A percentile compares a stretch with the other conserved stretches of the same genome.
Conservation (phyloP, 1,140 invertebrate genomes). For the Drosophila auraria region DNA sequence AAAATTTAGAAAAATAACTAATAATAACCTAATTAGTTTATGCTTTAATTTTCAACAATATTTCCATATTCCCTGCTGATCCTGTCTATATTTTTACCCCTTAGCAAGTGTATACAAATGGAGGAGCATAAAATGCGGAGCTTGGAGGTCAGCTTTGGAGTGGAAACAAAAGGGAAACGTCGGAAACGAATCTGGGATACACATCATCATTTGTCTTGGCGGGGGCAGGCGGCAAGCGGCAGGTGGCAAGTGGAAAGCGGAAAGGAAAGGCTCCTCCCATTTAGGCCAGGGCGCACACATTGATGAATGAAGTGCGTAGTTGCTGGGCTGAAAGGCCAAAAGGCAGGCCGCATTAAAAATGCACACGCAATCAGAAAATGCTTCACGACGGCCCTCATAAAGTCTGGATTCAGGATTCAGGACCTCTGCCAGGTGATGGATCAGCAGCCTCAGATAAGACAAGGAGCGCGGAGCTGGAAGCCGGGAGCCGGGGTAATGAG, state of each 20-base stretch:
- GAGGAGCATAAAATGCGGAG: slow-evolving; percentile 2
- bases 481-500: slow-evolving; percentile 61
- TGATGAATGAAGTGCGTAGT: slow-evolving; percentile 81
- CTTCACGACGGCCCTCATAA: slow-evolving; percentile 48
- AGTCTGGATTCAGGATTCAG: slow-evolving; percentile 21
- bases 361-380: slow-evolving; percentile 82
- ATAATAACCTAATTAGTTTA: too few relatives aligned
- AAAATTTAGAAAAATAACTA: too few relatives aligned
- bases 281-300: slow-evolving; percentile 63
- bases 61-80: background rate
- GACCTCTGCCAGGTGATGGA: slow-evolving; percentile 62
- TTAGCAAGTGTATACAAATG: background rate
- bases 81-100: background rate
- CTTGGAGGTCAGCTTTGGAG: slow-evolving; percentile 30
- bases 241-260: background rate
- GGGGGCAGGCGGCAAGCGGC: background rate
- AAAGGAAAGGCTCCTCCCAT: slow-evolving; percentile 16
- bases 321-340: slow-evolving; percentile 62
- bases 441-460: slow-evolving; percentile 73
- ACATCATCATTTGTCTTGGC: slow-evolving; percentile 80
- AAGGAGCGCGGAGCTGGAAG: slow-evolving; percentile 9
- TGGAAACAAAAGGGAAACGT: slow-evolving; percentile 35
- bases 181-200: slow-evolving; percentile 41
- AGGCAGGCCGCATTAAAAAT: slow-evolving; percentile 76
- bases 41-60: too few relatives aligned